phyloP scores from a whole-genome alignment of 2,113 vertebrate genomes.

The Pavo muticus region DNA sequence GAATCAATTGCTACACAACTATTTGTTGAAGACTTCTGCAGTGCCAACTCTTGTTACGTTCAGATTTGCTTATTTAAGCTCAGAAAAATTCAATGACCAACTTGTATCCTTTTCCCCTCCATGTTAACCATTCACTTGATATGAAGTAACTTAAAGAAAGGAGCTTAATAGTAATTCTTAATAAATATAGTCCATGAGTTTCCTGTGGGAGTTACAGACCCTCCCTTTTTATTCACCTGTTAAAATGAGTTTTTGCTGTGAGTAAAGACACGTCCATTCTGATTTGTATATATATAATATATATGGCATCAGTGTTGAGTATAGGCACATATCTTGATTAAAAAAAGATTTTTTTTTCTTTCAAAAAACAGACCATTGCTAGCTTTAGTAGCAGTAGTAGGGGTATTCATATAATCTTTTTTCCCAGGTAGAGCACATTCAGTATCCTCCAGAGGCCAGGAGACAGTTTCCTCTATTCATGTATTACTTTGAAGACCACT shows the following conservation, averaged over 20 bases:
- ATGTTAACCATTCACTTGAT: neutral
- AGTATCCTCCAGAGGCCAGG: neutral
- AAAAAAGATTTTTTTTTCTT: neutral
- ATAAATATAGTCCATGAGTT: neutral
- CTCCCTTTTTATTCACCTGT: neutral
- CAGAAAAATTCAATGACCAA: neutral
- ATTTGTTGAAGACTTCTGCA: neutral
- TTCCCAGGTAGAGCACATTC: neutral
- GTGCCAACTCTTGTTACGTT: fast-evolving
- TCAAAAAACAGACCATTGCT: neutral
- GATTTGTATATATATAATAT: neutral
- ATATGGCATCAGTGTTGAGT: neutral
- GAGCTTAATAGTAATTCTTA: neutral
- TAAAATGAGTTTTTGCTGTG: neutral
- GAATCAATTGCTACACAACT: neutral
- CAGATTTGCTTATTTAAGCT: neutral
- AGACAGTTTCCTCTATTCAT: neutral
- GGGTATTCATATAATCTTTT: neutral
- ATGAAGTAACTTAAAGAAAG: neutral
- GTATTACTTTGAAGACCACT: neutral
- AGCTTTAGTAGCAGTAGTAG: neutral
- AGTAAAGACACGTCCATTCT: neutral
- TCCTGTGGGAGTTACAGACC: neutral
- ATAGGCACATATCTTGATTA: fast-evolving
- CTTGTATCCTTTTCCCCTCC: neutral